phyloP scores from a whole-genome alignment of 2,113 vertebrate genomes.

The Zapus hudsonius region DNA sequence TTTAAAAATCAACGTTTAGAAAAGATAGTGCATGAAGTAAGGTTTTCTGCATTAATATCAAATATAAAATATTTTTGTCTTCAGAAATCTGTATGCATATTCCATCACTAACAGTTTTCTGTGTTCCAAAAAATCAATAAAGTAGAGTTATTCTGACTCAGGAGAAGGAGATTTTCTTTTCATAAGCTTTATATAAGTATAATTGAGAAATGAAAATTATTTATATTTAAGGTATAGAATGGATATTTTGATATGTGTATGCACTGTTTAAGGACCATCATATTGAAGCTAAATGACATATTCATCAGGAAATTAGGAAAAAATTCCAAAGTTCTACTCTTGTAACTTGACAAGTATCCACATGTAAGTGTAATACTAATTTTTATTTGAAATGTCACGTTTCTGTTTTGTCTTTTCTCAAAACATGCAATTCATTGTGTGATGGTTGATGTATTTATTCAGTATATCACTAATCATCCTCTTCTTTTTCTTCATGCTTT shows the following conservation, averaged over 20 bases:
- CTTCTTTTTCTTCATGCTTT: constrained; percentile 35
- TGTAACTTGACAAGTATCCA: neutral
- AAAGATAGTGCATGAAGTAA: neutral
- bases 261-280: neutral
- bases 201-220: neutral
- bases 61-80: neutral
- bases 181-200: neutral
- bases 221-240: neutral
- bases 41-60: neutral
- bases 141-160: neutral
- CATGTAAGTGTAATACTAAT: constrained; percentile 31
- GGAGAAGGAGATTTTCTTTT: neutral
- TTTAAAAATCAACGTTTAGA: neutral
- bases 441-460: neutral
- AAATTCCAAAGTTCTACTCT: neutral
- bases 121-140: neutral
- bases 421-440: neutral
- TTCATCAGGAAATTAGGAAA: neutral
- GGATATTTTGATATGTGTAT: neutral
- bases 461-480: neutral
- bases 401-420: neutral
- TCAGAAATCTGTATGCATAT: neutral
- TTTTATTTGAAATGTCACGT: neutral
- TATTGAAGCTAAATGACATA: neutral
- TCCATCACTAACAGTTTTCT: neutral